Base-by-base conservation (phyloP, 2,113 vertebrate species). In the Carettochelys insculpta region DNA sequence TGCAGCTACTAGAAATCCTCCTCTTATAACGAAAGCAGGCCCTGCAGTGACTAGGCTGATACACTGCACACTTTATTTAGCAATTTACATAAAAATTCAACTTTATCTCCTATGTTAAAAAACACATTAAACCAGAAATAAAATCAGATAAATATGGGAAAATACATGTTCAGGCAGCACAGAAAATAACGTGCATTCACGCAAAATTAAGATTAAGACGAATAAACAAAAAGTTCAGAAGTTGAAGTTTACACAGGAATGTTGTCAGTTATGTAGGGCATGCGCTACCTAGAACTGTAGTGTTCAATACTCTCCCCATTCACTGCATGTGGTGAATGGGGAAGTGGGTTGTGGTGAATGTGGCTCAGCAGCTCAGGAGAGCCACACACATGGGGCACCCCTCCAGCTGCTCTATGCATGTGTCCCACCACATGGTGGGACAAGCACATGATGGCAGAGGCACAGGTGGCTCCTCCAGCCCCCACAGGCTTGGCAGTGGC, bases 91-190 rank as follows among this genome's bases (percentile, higher is more conserved):
- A 90, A 95, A 96, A 86, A 52, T 83, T 96, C 83, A 92, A 82
- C 84, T 93, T 86, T 91, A 92, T 92, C 88, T 77, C n/a, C 82
- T 11, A 13, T 45, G 71, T 90, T 92, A 50, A 31, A 86, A 86
- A 86, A 81, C 54, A 93, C 91, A 95, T 77, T 90, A 90, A 97
- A 84, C 93, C 84, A 96, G 95, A 97, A 95, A 80, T 53, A 90
- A 94, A 96, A 87, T 82, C 87, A 96, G 95, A 85, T 91, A 86
- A 97, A 94, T 93, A 90, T 87, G 53, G 71, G 78, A 87, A 95
- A 94, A 91, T 83, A 92, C 82, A 95, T 93, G 91, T 34, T 94
- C 77, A 52, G 77, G 61, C 65, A 95, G 80, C 71, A 91, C 58
- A 89, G 17, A 61, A 90, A 92, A 96, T 22, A 92, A 92, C 53